Evolutionary conservation across 1,140 invertebrate species (phyloP), one percentile per base, ranked within the genome.

Genomic region (Tenebrio molitor): DNA sequence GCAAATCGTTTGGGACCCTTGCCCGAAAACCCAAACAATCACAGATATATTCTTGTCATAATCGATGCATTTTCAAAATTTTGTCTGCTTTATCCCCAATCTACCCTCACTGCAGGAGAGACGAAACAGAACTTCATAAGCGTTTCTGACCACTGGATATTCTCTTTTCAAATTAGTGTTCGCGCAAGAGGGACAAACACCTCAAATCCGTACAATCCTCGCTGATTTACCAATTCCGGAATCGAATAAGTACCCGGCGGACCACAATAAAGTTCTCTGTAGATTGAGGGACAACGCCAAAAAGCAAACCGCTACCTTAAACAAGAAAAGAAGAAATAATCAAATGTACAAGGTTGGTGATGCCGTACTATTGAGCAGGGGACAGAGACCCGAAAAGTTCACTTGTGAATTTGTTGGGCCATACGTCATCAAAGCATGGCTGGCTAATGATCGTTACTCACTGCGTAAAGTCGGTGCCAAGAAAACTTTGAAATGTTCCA

Each of bases 1-100:
- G 29, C 74, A 0, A 71, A 72, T 71, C 71, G 6, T 66, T 68
- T 6, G 14, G 62, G 81, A 0, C 82, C 81, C 5, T 72, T 83
- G 6, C 17, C 53, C 1, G 19, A 33, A 39, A 71, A 8, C 34
- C 10, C 36, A 2, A 36, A 71, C 1, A 36, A 58, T 12, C 19
- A 63, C 12, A 68, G 23, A 46, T 69, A 70, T 19, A 19, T 72
- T 2, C 25, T 72, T 6, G 68, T 73, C 5, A 7, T 72, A 16
- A 33, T 72, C 2, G 71, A 72, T 33, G 71, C 64, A 4, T 72
- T 68, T 53, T 14, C 71, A 7, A 72, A 72, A 41, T 67, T 68
- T 58, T 67, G 36, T 39, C 17, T 72, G 1, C 19, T 72, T 17
- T 33, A 69, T 25, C 71, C 17, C 10, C 23, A 6, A 29, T 10